Evolutionary conservation across 2,888 invertebrate species (phyloP).

Genomic region (Orchesella flavescens): DNA sequence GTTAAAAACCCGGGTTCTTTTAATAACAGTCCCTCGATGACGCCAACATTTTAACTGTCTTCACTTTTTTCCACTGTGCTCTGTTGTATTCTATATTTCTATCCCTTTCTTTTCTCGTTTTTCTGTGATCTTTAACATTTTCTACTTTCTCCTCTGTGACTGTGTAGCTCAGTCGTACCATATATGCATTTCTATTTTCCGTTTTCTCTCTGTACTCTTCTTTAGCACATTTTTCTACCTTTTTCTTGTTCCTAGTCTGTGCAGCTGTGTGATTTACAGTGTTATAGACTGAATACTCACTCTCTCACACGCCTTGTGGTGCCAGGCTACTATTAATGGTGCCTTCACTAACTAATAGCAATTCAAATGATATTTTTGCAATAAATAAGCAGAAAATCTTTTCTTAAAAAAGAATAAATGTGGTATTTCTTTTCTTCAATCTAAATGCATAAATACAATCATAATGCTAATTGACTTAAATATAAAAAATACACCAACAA

Average conservation of each 20-base stretch:
- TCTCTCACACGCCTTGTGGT: not conserved
- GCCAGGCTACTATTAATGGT: not conserved
- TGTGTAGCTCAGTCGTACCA: not conserved
- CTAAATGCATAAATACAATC: too few relatives aligned
- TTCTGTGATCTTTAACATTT: not conserved
- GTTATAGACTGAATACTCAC: slow-evolving; percentile 24
- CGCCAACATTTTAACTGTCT: not conserved
- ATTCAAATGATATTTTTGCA: slow-evolving; percentile 40
- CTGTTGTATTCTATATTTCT: not conserved
- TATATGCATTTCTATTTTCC: slow-evolving; percentile 7
- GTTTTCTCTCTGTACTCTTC: not conserved
- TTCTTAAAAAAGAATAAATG: slow-evolving; percentile 9
- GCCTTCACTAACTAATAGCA: slow-evolving; percentile 4
- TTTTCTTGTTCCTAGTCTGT: slow-evolving; percentile 15
- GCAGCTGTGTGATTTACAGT: not conserved
- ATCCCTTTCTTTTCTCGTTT: not conserved
- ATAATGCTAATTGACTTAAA: too few relatives aligned
- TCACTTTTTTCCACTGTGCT: slow-evolving; percentile 1
- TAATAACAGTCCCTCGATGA: not conserved
- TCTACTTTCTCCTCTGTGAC: not conserved
- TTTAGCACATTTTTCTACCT: not conserved
- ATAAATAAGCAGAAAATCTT: slow-evolving; percentile 39
- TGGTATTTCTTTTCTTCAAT: not conserved
- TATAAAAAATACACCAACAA: too few relatives aligned
- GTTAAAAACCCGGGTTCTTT: slow-evolving; percentile 1